These are phyloP conservation scores for Lophotriccus pileatus DNA, from an alignment of 2,797 vertebrate species.

Conservation along the genomic window DNA sequence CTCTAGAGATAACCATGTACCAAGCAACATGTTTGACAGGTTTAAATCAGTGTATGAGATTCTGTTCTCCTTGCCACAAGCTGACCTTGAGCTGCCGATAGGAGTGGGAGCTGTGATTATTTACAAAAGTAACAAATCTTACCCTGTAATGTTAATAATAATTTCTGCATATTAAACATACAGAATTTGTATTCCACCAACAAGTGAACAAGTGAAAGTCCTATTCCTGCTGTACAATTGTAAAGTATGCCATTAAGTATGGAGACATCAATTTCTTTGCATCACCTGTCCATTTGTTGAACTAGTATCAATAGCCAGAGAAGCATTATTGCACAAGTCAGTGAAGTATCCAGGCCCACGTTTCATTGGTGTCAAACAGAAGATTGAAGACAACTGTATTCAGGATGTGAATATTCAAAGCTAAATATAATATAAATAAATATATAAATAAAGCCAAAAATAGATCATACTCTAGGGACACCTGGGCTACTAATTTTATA, in stretches of 20 bases:
- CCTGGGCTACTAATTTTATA: background rate
- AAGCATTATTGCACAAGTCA: background rate
- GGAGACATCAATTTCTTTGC: background rate
- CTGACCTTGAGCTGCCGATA: background rate
- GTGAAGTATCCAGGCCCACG: background rate
- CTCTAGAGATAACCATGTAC: background rate
- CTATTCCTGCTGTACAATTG: background rate
- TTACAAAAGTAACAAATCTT: background rate
- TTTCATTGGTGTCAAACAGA: background rate
- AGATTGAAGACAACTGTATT: background rate
- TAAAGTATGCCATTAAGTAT: background rate
- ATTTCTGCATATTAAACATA: background rate
- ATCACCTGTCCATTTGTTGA: background rate
- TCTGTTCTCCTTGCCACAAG: background rate
- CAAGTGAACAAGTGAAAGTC: background rate
- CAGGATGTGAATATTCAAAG: background rate
- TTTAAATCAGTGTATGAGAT: background rate
- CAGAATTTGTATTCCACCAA: background rate
- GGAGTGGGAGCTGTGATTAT: background rate
- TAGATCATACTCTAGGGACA: background rate
- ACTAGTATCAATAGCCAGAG: background rate
- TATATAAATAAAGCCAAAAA: no score
- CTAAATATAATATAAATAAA: no score
- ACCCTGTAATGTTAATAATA: background rate
- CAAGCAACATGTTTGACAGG: background rate